Base-by-base conservation (phyloP, 2,797 vertebrate genomes). In the Lithobates sylvaticus region DNA sequence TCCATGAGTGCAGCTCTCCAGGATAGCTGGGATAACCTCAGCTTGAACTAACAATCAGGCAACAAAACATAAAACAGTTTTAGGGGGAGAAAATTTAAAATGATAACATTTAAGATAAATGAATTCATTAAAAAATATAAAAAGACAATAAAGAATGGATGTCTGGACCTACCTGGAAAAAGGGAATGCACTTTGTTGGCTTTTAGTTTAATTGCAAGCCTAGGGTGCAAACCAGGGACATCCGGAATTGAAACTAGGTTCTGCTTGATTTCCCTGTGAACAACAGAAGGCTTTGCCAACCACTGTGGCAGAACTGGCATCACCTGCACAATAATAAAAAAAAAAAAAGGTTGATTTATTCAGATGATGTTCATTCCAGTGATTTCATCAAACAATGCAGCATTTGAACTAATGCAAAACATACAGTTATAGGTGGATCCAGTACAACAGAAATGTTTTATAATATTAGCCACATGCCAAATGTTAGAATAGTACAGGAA, bases 281-380 rank as follows among this genome's bases (percentile, higher is more conserved):
- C 93, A 13, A 93, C 77, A 23, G 94, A 94, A 1, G 98, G 97
- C 74, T 97, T 88, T 81, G 97, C 94, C 5, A 99, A 92, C 98
- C 98, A 99, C 10, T 94, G 92, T 0, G 98, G 98, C 50, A 99
- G 88, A 73, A 98, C 96, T 85, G 96, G 94, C 79, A 94, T 93
- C 0, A 97, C 96, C 97, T 99, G 32, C 6, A 7, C 12, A 58
- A 78, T 4, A 13, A 50, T n/a, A 71, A 12, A 18, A 50, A 50
- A 3, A 72, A 13, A 54, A 54, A 54, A 3, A 54, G 18, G 15
- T 18, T 54, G 50, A 54, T 18, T 54, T 54, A 54, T 18, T 54
- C 1, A 47, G 13, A 12, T 47, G 15, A 39, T 0, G 8, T 15
- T 18, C 50, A 15, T 54, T 16, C 4, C 50, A 54, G 50, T 54